Evolutionary conservation across 2,113 vertebrate species (phyloP).

Genomic region (Serinus canaria): DNA sequence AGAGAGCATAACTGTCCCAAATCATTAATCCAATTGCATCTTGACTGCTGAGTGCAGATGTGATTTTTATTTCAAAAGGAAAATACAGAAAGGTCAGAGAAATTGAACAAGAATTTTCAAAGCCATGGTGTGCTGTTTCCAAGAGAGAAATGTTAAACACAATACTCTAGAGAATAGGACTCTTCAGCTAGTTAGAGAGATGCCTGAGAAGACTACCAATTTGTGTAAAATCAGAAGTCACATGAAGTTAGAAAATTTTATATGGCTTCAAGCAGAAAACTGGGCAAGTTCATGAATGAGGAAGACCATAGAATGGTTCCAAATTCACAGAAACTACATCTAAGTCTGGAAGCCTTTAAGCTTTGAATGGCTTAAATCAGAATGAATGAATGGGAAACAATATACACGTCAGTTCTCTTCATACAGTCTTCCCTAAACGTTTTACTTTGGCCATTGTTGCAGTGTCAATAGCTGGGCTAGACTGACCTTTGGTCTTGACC

Average conservation of each 20-base stretch:
- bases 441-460: neutral
- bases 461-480: neutral
- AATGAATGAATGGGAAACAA: neutral
- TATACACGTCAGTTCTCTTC: neutral
- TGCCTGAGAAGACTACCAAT: neutral
- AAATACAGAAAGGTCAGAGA: neutral
- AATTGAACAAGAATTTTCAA: neutral
- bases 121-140: neutral
- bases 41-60: neutral
- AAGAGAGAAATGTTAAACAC: neutral
- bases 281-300: neutral
- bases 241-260: neutral
- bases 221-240: neutral
- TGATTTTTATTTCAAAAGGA: neutral
- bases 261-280: neutral
- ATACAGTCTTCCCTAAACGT: neutral
- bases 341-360: neutral
- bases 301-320: neutral
- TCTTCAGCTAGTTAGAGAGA: neutral
- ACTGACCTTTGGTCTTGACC: neutral
- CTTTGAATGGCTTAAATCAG: neutral
- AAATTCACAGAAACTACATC: neutral
- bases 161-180: neutral
- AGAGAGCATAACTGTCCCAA: neutral
- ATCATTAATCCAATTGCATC: neutral